These are phyloP conservation scores for Hypothenemus hampei DNA, from an alignment of 1,140 invertebrate species.

Conservation along the genomic window DNA sequence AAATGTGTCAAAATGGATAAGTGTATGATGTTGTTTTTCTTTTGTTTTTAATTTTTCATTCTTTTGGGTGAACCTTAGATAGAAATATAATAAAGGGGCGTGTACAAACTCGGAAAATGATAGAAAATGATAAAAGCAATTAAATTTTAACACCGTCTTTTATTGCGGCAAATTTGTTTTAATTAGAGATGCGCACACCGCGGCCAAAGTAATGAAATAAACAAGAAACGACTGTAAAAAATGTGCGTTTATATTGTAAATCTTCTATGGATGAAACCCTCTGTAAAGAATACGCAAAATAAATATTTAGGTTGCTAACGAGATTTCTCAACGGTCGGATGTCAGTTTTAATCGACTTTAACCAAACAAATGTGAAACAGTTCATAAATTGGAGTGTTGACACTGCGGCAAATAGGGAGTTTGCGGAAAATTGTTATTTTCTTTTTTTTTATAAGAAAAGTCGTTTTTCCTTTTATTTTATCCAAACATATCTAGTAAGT, in stretches of 20 bases:
- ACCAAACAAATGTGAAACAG: slow-evolving; percentile 24
- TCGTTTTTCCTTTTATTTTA: too few species aligned
- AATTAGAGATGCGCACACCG: slow-evolving; percentile 5
- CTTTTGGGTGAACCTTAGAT: too few species aligned
- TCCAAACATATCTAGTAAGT: too few species aligned
- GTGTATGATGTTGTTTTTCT: too few species aligned
- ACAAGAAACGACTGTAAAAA: slow-evolving; percentile 1
- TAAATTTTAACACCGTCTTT: slow-evolving; percentile 2
- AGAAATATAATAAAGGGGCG: too few species aligned
- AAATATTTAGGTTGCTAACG: slow-evolving; percentile 15
- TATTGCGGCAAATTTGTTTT: slow-evolving; percentile 1
- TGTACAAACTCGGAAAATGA: too few species aligned
- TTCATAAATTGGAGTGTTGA: slow-evolving; percentile 18
- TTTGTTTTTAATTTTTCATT: too few species aligned
- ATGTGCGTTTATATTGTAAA: slow-evolving; percentile 8
- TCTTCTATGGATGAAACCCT: slow-evolving; percentile 13
- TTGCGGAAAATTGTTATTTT: slow-evolving; percentile 14
- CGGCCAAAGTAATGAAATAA: neutral
- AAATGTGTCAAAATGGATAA: too few species aligned
- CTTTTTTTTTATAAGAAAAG: too few species aligned
- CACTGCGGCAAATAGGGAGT: neutral
- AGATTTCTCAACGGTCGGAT: slow-evolving; percentile 11
- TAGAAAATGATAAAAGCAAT: too few species aligned
- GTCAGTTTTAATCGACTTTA: slow-evolving; percentile 26
- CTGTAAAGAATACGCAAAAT: slow-evolving; percentile 13